Evolutionary conservation across 2,888 invertebrate species (phyloP).

Genomic region (Loripinus fragilis): DNA sequence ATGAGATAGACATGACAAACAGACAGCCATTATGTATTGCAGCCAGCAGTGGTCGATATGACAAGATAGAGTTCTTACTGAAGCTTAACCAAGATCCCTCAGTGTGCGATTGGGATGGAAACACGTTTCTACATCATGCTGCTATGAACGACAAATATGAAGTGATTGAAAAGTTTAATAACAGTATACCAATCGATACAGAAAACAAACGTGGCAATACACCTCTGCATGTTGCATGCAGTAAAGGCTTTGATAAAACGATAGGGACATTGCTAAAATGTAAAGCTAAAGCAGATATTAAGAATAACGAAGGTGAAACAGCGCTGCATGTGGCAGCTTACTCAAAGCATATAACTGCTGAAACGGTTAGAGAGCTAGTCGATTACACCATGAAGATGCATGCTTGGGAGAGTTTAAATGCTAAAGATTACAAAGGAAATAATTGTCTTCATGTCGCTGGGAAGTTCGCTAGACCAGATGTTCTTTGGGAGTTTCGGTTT

Average conservation of each 20-base stretch:
- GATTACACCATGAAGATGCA: conserved; percentile 79
- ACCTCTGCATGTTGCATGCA: conserved; percentile 80
- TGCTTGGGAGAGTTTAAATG: conserved; percentile 80
- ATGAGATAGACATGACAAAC: conserved; percentile 44
- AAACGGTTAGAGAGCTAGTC: conserved; percentile 71
- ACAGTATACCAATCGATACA: conserved; percentile 64
- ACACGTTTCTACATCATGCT: conserved; percentile 79
- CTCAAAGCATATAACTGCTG: conserved; percentile 67
- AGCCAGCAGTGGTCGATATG: conserved; percentile 65
- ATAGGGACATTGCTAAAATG: conserved; percentile 66
- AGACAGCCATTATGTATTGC: conserved; percentile 69
- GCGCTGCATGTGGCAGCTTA: conserved; percentile 76
- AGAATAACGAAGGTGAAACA: conserved; percentile 76
- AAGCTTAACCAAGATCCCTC: conserved; percentile 69
- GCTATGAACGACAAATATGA: conserved; percentile 72
- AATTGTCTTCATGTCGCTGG: conserved; percentile 81
- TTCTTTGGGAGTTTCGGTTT: conserved; percentile 75
- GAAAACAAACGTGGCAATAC: conserved; percentile 78
- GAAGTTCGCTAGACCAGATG: conserved; percentile 70
- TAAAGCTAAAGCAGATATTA: conserved; percentile 77
- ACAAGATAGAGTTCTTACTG: conserved; percentile 74
- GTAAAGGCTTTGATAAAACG: conserved; percentile 72
- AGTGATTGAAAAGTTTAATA: conserved; percentile 69
- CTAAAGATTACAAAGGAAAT: conserved; percentile 75
- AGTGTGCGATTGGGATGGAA: conserved; percentile 73